Evolutionary conservation across 2,888 invertebrate genomes (phyloP), one percentile per base, ranked within the genome.

Genomic region (Lithosia quadra): DNA sequence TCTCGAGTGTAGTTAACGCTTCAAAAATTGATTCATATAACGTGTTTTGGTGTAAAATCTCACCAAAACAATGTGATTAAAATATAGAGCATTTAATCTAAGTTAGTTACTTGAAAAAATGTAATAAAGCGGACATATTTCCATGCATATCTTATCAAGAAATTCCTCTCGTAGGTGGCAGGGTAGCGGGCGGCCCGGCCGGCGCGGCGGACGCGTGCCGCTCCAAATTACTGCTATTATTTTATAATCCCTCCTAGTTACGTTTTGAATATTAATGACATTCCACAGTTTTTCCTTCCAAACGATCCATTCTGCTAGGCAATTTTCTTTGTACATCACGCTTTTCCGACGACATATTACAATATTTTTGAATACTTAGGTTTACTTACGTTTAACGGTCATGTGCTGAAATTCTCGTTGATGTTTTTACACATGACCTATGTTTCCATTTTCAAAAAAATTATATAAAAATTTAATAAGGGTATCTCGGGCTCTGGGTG

Each of bases 241-340:
- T 95, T 94, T 94, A 93, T 94, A 94, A 94, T 93, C 92, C 94
- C 93, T 92, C 94, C 91, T 91, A 91, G 91, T 93, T 92, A 93
- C 91, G 93, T 91, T 93, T 92, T 90, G 94, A 95, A 95, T 94
- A 95, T 94, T 95, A 94, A 95, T 94, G 89, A 91, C 92, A 95
- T 95, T 94, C 94, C 93, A 84, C 81, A 87, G 90, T 89, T 86
- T 89, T 90, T 89, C 90, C 89, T 84, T 88, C 82, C 84, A 81
- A 86, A 85, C 88, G 88, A 89, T 87, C 90, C 89, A 91, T 90
- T 90, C 87, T 87, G 81, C 86, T 79, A 84, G 86, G 85, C 86
- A 88, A 92, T 90, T 91, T 92, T 91, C 88, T 87, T 88, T 84
- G 82, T 85, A 86, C 87, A 88, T 88, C 86, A 87, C 86, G 86